Base-by-base conservation (phyloP, 2,888 invertebrate species). In the Muschampia plurimacula region DNA sequence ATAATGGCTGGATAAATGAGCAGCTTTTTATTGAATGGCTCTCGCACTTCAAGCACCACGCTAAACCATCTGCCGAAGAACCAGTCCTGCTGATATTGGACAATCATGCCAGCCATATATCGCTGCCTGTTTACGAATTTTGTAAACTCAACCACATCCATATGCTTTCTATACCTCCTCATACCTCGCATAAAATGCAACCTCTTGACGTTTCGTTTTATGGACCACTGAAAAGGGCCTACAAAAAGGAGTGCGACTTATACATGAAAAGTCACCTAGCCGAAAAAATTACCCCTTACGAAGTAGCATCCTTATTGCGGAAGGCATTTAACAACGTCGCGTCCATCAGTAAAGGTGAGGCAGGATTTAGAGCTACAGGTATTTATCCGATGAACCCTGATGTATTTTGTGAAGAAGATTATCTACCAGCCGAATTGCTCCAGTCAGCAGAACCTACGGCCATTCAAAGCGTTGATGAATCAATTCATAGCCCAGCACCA, bases 1-100 rank as follows among this genome's bases (percentile, higher is more conserved):
- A 83, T 65, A 84, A 82, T 81, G 83, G 84, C 67, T 85, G 76
- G 76, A 80, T 75, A 75, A 80, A 80, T 66, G 77, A 81, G 76
- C 76, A 81, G 5, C 69, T 81, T 76, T 74, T 79, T 80, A 75
- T 77, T 74, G 74, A 57, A 63, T 79, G 79, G 78, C 76, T 78
- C 57, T 73, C 76, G 74, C 74, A 86, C 79, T 86, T 86, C 63
- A 22, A 22, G 78, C 77, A 75, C 74, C 71, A 70, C 73, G 77
- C 79, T 41, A 83, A 86, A 60, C 84, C 86, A 22, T 22, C 22
- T n/a, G 79, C 82, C 36, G 60, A 77, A 75, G 81, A 84, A 76
- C 86, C 84, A 32, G 28, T 74, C n/a, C 67, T 79, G 28, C 74
- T 78, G 63, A 77, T 79, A 66, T 63, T 79, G 13, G 77, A 79